Base-by-base conservation (phyloP, 2,888 invertebrate species). In the Heteromurus nitidus region DNA sequence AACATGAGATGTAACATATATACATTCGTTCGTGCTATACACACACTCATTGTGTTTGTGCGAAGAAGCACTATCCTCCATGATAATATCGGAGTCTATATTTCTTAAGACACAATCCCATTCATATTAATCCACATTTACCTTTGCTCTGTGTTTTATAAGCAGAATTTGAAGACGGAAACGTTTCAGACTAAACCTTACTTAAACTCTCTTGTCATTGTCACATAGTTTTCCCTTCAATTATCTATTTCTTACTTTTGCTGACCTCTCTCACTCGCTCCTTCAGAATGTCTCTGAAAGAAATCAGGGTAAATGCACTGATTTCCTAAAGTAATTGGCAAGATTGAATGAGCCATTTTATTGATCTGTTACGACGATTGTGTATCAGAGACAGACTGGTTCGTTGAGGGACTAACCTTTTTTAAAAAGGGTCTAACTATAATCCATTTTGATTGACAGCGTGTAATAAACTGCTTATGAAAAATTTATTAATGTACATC, bases 341-440 rank as follows among this genome's bases (percentile, higher is more conserved):
- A 50, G 50, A 50, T 65, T 74, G 60, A 36, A 3, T 26, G 65
- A 65, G 22, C 3, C n/a, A 22, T 30, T 70, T 42, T 26, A 44
- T 24, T n/a, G n/a, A 50, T 50, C 18, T 50, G n/a, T 36, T 36
- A 36, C 36, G 36, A 36, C 36, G 7, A 36, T 13, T 36, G 13
- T 36, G 13, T n/a, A n/a, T n/a, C n/a, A n/a, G n/a, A n/a, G n/a
- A n/a, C n/a, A n/a, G n/a, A n/a, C n/a, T n/a, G n/a, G n/a, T n/a
- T n/a, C n/a, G n/a, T n/a, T n/a, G n/a, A n/a, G n/a, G n/a, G n/a
- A n/a, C n/a, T n/a, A n/a, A n/a, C n/a, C n/a, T n/a, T n/a, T n/a
- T n/a, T n/a, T n/a, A n/a, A n/a, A n/a, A n/a, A n/a, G n/a, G n/a
- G n/a, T n/a, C n/a, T n/a, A n/a, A n/a, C n/a, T n/a, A n/a, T n/a